Conservation (phyloP, 2,113 vertebrate species). For the Percopsis transmontana region DNA sequence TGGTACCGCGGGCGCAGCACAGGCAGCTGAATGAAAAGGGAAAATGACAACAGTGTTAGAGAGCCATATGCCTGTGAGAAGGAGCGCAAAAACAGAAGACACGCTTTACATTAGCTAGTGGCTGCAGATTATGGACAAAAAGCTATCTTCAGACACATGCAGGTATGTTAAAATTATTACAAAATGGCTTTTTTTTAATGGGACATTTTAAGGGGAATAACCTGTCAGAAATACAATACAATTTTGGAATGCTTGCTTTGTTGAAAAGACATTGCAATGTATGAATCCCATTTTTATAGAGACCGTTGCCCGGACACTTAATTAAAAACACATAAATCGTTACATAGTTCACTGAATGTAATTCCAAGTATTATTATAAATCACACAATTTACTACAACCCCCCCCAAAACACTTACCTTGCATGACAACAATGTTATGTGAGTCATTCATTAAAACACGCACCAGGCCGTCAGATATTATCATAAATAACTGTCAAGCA, state of each 20-base stretch:
- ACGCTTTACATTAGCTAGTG: neutral
- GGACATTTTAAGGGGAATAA: neutral
- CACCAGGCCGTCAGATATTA: neutral
- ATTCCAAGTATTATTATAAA: neutral
- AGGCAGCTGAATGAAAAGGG: slow-evolving; percentile 61
- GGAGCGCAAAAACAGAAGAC: slow-evolving; percentile 29
- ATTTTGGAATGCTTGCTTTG: too few species aligned
- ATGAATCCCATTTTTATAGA: too few species aligned
- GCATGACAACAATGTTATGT: neutral
- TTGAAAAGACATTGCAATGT: too few species aligned
- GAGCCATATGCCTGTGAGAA: slow-evolving; percentile 46
- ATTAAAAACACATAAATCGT: too few species aligned
- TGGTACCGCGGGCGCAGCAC: slow-evolving; percentile 44
- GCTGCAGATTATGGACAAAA: slow-evolving; percentile 23
- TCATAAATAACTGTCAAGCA: neutral
- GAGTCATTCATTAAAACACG: neutral
- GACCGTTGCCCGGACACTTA: too few species aligned
- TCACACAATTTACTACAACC: neutral
- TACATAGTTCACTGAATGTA: neutral
- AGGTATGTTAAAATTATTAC: slow-evolving; percentile 13
- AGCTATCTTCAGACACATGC: neutral
- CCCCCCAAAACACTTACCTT: slow-evolving; percentile 1
- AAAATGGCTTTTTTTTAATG: neutral
- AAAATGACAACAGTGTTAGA: slow-evolving; percentile 47
- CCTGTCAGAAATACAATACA: too few species aligned